These are phyloP conservation scores for Pipistrellus kuhlii DNA, from an alignment of 2,797 vertebrate genomes.

Conservation along the genomic window DNA sequence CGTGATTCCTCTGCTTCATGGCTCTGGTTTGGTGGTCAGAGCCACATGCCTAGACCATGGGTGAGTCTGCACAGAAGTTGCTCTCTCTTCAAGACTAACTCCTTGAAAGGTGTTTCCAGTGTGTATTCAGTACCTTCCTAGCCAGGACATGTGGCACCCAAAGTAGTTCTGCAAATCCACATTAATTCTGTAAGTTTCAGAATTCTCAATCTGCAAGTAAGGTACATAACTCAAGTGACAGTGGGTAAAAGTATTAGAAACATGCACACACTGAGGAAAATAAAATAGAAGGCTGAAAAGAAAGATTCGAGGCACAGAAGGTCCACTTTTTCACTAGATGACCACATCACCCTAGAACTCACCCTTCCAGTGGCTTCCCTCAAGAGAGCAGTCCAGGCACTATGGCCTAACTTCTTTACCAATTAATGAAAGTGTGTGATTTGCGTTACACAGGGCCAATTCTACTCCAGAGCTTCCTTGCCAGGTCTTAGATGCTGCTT, in stretches of 20 bases:
- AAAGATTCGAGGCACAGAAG: fast-evolving
- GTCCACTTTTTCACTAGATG: fast-evolving
- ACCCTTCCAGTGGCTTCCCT: neutral
- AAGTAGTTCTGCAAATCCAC: neutral
- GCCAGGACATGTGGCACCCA: fast-evolving
- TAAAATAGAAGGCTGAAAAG: neutral
- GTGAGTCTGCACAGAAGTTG: no score
- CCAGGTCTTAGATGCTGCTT: neutral
- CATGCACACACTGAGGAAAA: fast-evolving
- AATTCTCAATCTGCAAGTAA: neutral
- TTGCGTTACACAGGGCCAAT: neutral
- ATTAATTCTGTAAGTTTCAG: no score
- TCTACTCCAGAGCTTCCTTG: neutral
- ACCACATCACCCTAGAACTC: fast-evolving
- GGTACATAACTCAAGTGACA: fast-evolving
- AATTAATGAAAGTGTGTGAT: fast-evolving
- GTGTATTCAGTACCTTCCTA: neutral
- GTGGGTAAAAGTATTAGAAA: neutral
- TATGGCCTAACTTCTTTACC: neutral
- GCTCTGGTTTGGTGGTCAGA: no score
- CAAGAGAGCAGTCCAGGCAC: no score
- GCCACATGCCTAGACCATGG: neutral
- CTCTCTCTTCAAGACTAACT: no score
- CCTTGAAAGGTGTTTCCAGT: neutral
- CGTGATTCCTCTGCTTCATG: fast-evolving